Base-by-base conservation (phyloP, 64 coral and sea anemone genomes). In the Montipora foliosa region DNA sequence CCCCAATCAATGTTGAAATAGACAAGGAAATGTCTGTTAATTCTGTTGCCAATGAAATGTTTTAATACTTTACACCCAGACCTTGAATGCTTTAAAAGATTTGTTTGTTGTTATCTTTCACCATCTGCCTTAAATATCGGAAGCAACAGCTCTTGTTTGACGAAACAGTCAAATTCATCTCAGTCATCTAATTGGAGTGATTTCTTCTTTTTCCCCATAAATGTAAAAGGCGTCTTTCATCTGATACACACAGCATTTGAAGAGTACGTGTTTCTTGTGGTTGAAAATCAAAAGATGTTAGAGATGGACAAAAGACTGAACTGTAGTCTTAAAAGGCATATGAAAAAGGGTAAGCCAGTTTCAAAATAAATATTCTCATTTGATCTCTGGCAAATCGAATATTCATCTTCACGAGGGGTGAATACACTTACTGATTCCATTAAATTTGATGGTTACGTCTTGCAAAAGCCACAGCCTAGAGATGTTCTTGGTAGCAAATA, bases 231-330 rank as follows among this genome's bases (percentile, higher is more conserved):
- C 79, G 95, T 94, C 1, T 99, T 99, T 77, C 97, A 99, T 29
- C 79, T 99, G 48, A 94, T 99, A 19, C 95, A 96, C 59, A 95
- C 91, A 44, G 96, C 95, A 4, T 93, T 99, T 55, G 91, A 99
- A 13, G 97, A 99, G 64, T 99, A 99, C 55, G 92, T 99, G 19
- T 87, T 99, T 48, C 94, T 99, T 66, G 93, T 99, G 8, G 91
- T 99, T 29, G 97, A 99, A 78, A 99, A 96, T 82, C 91, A 99
- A 78, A 86, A 84, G 80, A 91, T 95, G 16, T 13, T 83, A 6
- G 94, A 94, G 49, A 86, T 96, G 87, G 97, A 99, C 44, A 87
- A 89, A 29, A 91, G 83, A 12, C 80, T 99, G 20, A 90, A 94
- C 50, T 64, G 24, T 4, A 83, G 88, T 48, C 86, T 99, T 8